Evolutionary conservation across 1,140 invertebrate genomes (phyloP).

Genomic region (Plutomurus gul): DNA sequence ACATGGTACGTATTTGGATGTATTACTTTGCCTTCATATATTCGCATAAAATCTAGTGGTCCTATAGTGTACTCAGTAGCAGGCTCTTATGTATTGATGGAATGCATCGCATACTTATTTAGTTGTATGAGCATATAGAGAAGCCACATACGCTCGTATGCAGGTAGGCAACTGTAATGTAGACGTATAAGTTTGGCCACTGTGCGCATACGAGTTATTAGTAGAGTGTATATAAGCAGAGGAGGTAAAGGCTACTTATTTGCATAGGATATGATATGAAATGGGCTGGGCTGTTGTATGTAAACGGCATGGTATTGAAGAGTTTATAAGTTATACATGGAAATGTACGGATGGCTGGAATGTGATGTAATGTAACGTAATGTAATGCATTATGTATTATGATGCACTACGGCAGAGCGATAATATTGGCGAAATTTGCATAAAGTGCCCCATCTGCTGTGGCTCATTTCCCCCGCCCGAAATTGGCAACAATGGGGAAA

Average conservation of each 20-base stretch:
- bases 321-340: conserved; percentile 22
- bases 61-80: no score
- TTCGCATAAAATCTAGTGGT: no score
- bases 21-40: no score
- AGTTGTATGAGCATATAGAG: no score
- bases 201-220: background rate
- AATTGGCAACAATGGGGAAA: conserved; percentile 50
- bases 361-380: conserved; percentile 29
- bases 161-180: no score
- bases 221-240: background rate
- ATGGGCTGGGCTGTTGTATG: conserved; percentile 1
- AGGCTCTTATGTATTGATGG: no score
- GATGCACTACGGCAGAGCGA: conserved; percentile 21
- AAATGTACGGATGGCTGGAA: conserved; percentile 15
- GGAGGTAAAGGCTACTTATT: conserved; percentile 16
- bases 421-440: conserved; percentile 43
- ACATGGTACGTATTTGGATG: no score
- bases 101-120: no score
- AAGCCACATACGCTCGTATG: no score
- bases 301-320: background rate
- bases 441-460: conserved; percentile 53
- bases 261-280: conserved; percentile 27
- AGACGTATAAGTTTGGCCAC: background rate
- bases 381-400: conserved; percentile 30
- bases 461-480: conserved; percentile 46